A percentile compares a stretch with the other conserved stretches of the same genome.
Evolutionary conservation across 2,113 vertebrate species (phyloP).

Genomic region (Oenanthe melanoleuca): DNA sequence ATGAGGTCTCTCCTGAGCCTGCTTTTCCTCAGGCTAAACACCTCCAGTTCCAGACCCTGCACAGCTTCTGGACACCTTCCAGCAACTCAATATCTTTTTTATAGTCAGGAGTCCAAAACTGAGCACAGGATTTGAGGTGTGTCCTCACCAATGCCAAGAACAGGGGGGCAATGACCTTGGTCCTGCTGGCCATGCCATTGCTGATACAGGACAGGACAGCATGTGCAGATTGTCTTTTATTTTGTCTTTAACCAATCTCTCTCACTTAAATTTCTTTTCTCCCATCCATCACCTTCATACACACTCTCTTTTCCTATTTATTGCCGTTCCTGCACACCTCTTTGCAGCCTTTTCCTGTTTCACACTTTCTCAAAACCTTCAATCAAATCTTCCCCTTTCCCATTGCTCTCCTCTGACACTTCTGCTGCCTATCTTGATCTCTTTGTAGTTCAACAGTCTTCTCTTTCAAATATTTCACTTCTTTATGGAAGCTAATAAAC

Average conservation of each 20-base stretch:
- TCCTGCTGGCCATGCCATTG: neutral
- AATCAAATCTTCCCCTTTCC: neutral
- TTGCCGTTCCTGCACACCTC: neutral
- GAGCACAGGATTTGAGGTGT: neutral
- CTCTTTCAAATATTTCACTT: neutral
- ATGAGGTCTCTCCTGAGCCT: neutral
- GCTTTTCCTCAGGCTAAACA: neutral
- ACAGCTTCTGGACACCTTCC: neutral
- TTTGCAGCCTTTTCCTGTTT: neutral
- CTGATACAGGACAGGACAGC: neutral
- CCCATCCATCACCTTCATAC: neutral
- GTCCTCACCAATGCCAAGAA: accelerated
- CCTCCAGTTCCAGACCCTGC: neutral
- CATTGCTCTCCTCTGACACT: accelerated
- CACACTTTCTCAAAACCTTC: neutral
- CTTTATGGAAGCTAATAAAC: neutral
- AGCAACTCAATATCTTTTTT: neutral
- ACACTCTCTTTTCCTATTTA: neutral
- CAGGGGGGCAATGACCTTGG: too few relatives aligned
- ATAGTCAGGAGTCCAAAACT: too few relatives aligned
- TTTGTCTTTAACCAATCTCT: neutral
- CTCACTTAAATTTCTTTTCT: neutral
- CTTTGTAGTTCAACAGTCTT: neutral
- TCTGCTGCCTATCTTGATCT: neutral
- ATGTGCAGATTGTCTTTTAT: neutral